Evolutionary conservation across 2,888 invertebrate genomes (phyloP).

Genomic region (Leptogaster cylindrica): DNA sequence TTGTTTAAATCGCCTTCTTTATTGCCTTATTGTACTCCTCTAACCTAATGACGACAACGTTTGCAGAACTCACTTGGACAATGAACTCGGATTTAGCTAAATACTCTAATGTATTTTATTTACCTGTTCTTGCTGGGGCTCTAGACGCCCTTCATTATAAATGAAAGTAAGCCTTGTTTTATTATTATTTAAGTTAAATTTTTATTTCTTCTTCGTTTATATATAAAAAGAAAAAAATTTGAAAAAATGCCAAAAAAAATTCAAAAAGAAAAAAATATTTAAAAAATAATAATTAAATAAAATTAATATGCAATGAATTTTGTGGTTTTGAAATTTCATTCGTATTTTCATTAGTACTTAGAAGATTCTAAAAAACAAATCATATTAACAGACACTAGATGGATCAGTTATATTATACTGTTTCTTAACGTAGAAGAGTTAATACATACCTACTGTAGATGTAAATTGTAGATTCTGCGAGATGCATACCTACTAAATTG

Average conservation of each 20-base stretch:
- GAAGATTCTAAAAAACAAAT: too few relatives aligned
- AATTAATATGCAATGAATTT: constrained; percentile 32
- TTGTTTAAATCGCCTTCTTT: constrained; percentile 23
- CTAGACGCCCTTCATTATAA: constrained; percentile 20
- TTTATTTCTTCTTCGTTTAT: constrained; percentile 36
- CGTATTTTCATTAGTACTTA: too few relatives aligned
- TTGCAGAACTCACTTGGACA: constrained; percentile 43
- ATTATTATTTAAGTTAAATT: constrained; percentile 30
- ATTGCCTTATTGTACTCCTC: constrained; percentile 35
- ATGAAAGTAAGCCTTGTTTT: constrained; percentile 23
- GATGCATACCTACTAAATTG: too few relatives aligned
- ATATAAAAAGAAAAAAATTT: constrained; percentile 18
- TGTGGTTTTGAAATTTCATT: too few relatives aligned
- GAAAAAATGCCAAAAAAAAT: constrained; percentile 21
- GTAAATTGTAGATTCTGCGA: too few relatives aligned
- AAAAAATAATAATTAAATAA: constrained; percentile 21
- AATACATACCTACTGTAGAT: too few relatives aligned
- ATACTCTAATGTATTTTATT: constrained; percentile 46
- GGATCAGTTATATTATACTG: too few relatives aligned
- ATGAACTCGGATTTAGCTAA: constrained; percentile 43
- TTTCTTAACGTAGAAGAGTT: too few relatives aligned
- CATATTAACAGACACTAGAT: too few relatives aligned
- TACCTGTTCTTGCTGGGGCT: constrained; percentile 30
- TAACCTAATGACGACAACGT: constrained; percentile 39
- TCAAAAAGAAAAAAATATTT: constrained; percentile 12